Evolutionary conservation across 2,113 vertebrate genomes (phyloP), one percentile per base, ranked within the genome.

Genomic region (Opisthocomus hoazin): DNA sequence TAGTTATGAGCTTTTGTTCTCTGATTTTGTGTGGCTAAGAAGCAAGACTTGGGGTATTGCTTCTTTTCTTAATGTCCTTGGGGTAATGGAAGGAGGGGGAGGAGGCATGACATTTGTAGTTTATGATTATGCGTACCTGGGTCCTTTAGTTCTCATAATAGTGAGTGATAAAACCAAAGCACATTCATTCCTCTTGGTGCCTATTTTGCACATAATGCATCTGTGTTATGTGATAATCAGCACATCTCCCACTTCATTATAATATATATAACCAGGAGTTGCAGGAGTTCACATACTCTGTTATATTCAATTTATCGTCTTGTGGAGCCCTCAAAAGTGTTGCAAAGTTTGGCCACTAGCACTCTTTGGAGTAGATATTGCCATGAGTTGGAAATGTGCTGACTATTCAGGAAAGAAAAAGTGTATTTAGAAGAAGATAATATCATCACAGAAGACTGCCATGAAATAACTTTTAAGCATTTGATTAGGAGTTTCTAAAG

Each of bases 201-300:
- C 87, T 96, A 81, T 97, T 97, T 93, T 79, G 89, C 71, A 92
- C 53, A 91, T 87, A 97, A 97, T 94, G 69, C 45, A 71, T 88
- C 95, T 97, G 77, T 83, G 90, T 94, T 98, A 97, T 88, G 87
- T 96, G 96, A 94, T 97, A 97, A 98, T 98, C 92, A 97, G 95
- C 84, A 94, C 94, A 93, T 96, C 94, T 95, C 89, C 75, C 80
- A 69, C 75, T 97, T 97, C 94, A 92, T 89, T 83, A 57, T 71
- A 83, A 81, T 94, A 74, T 90, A 73, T 74, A 94, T 66, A 88
- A 26, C 37, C 71, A 93, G 27, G 48, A 94, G 53, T 84, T 56
- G 32, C 69, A 77, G 34, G 51, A 85, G 82, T 97, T 97, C 69
- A 88, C 64, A 84, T 60, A 70, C 50, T 96, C 89, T 61, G 70